Evolutionary conservation across 64 coral and sea anemone genomes (phyloP).

Genomic region (Astreopora myriophthalma): DNA sequence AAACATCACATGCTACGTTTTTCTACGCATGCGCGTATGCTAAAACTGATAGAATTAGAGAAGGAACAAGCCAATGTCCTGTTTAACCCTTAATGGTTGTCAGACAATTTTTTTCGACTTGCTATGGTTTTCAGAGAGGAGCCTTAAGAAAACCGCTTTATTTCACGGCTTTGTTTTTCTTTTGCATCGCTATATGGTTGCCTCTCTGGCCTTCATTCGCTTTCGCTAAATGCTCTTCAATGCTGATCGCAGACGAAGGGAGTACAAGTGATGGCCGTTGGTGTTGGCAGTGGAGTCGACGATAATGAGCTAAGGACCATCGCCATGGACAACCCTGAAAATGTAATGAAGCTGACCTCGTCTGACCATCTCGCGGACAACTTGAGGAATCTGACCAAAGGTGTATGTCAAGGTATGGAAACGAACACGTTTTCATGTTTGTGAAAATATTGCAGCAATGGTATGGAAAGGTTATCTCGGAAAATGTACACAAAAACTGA

Average conservation of each 20-base stretch:
- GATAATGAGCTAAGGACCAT: slow-evolving; percentile 13
- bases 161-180: no score
- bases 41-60: no score
- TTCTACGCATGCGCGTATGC: no score
- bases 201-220: not conserved
- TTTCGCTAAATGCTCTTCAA: not conserved
- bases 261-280: slow-evolving; percentile 36
- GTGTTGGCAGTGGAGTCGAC: slow-evolving; percentile 17
- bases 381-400: slow-evolving; percentile 12
- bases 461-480: no score
- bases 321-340: slow-evolving; percentile 10
- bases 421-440: not conserved
- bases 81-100: no score
- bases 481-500: no score
- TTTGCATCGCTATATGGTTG: no score
- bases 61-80: no score
- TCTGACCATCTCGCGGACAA: slow-evolving; percentile 7
- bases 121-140: no score
- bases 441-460: not conserved
- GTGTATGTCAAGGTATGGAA: slow-evolving; percentile 40
- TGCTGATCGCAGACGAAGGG: slow-evolving; percentile 17
- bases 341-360: slow-evolving; percentile 9
- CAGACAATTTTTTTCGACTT: no score
- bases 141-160: no score
- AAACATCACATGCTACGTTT: no score